phyloP scores from a whole-genome alignment of 1,140 invertebrate species.

The Drosophila ficusphila region DNA sequence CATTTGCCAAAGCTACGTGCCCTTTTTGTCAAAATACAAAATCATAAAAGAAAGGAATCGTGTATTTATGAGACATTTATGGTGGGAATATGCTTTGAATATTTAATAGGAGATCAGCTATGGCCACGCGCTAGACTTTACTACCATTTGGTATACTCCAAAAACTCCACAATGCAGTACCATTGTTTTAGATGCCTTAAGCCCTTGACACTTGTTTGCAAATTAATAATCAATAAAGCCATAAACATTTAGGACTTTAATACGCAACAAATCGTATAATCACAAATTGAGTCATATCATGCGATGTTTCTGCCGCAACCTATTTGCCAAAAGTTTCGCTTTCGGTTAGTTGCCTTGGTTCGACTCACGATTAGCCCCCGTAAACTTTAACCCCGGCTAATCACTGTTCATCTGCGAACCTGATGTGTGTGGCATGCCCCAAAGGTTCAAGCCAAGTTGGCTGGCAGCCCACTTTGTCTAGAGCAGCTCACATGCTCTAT shows the following conservation, averaged over 20 bases:
- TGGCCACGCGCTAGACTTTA: constrained; percentile 46
- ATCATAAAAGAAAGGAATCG: constrained; percentile 12
- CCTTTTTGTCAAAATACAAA: constrained; percentile 56
- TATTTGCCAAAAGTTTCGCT: constrained; percentile 21
- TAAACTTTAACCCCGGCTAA: constrained; percentile 69
- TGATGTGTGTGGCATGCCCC: constrained; percentile 64
- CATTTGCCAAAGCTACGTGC: constrained; percentile 55
- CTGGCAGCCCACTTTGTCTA: not conserved
- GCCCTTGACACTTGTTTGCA: too few relatives aligned
- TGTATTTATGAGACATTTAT: constrained; percentile 72
- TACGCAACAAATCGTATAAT: not conserved
- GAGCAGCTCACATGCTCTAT: constrained; percentile 67
- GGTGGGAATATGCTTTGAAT: constrained; percentile 72
- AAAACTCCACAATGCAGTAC: constrained; percentile 24
- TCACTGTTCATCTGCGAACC: constrained; percentile 69
- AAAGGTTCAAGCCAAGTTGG: constrained; percentile 6
- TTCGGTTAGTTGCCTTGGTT: constrained; percentile 15
- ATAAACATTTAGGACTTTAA: not conserved
- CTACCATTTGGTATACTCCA: constrained; percentile 30
- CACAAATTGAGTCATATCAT: constrained; percentile 60
- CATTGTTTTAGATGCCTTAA: constrained; percentile 10
- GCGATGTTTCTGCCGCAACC: constrained; percentile 2
- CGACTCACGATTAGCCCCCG: constrained; percentile 73
- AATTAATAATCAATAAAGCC: not conserved
- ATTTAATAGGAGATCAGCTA: constrained; percentile 38